phyloP scores from a whole-genome alignment of 2,888 invertebrate species.

The Leptinotarsa haldemani region DNA sequence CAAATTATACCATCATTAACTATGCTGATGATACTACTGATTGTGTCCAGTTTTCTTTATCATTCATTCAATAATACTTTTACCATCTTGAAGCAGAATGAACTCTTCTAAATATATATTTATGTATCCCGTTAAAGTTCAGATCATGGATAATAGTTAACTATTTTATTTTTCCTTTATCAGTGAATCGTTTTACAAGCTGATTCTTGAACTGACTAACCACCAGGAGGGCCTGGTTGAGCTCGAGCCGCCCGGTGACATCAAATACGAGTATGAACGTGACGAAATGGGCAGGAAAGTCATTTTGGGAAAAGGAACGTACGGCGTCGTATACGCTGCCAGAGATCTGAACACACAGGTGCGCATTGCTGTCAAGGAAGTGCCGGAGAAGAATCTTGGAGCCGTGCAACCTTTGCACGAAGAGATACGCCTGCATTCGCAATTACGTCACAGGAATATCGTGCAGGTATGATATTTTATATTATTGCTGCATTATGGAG shows the following conservation, averaged over 20 bases:
- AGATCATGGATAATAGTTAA: not conserved
- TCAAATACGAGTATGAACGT: conserved; percentile 91
- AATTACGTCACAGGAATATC: conserved; percentile 94
- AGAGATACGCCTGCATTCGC: conserved; percentile 97
- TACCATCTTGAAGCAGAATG: no score
- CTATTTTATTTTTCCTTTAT: conserved; percentile 19
- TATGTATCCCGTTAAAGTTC: no score
- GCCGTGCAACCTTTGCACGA: conserved; percentile 98
- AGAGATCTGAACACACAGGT: conserved; percentile 90
- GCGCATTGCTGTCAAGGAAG: conserved; percentile 70
- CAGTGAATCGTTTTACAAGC: conserved; percentile 81
- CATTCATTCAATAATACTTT: no score
- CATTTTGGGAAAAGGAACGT: conserved; percentile 93
- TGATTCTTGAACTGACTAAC: conserved; percentile 87
- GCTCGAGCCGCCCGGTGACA: conserved; percentile 59
- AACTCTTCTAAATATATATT: no score
- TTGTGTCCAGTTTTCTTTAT: no score
- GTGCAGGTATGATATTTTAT: conserved; percentile 72
- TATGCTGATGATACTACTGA: no score
- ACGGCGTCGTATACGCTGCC: conserved; percentile 95
- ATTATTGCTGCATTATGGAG: no score
- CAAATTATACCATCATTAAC: no score
- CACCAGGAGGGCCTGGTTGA: conserved; percentile 78
- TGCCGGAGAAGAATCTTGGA: conserved; percentile 94
- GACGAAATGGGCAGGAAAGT: conserved; percentile 90